A percentile compares a stretch with the other conserved stretches of the same genome.
Evolutionary conservation across 2,888 invertebrate species (phyloP).

Genomic region (Orthosia gothica): DNA sequence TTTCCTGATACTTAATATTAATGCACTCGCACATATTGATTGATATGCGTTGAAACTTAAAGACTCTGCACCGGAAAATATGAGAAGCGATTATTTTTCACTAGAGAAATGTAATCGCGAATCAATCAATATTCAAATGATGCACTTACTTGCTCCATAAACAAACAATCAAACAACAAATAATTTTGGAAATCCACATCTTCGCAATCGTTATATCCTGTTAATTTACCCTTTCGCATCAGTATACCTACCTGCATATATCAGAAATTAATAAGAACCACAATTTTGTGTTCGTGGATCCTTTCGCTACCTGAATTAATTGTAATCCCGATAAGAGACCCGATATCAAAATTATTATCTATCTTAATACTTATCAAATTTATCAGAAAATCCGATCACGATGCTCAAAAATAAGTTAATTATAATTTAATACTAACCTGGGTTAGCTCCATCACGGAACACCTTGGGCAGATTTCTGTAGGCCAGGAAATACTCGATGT

Average conservation of each 20-base stretch:
- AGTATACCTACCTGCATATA: neutral
- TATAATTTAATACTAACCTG: slow-evolving; percentile 91
- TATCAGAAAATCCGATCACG: neutral
- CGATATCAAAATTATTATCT: neutral
- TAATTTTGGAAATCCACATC: too few species aligned
- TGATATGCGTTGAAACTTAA: slow-evolving; percentile 13
- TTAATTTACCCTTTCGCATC: neutral
- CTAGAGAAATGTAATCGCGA: neutral
- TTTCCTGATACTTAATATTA: slow-evolving; percentile 28
- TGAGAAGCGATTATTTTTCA: neutral
- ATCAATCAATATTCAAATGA: neutral
- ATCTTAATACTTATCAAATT: neutral
- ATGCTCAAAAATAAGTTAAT: neutral
- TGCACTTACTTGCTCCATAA: neutral
- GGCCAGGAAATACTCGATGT: slow-evolving; percentile 97
- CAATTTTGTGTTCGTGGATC: neutral
- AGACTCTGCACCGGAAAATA: neutral
- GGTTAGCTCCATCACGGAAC: slow-evolving; percentile 98
- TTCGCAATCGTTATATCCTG: neutral
- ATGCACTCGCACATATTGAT: slow-evolving; percentile 19
- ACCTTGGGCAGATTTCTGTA: slow-evolving; percentile 96
- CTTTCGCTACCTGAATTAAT: neutral
- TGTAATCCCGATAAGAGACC: neutral
- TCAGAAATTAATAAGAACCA: neutral
- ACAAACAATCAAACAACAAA: too few species aligned